phyloP scores from a whole-genome alignment of 2,797 vertebrate species.

The Dryobates pubescens region DNA sequence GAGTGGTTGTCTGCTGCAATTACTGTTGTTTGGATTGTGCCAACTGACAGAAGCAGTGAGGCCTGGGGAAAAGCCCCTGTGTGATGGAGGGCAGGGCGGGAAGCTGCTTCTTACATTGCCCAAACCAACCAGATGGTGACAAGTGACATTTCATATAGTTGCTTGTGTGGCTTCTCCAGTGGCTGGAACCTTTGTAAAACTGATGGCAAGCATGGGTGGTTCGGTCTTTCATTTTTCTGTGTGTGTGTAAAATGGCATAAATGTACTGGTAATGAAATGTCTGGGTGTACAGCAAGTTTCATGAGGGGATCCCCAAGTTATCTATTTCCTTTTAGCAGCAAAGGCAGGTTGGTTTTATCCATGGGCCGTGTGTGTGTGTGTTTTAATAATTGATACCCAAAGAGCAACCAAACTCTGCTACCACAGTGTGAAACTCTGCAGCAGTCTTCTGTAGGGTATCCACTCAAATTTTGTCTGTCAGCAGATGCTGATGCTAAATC shows the following conservation, averaged over 20 bases:
- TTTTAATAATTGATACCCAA: not conserved
- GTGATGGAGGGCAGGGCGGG: not conserved
- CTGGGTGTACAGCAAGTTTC: not conserved
- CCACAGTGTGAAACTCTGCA: not conserved
- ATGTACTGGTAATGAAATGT: not conserved
- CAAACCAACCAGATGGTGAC: not conserved
- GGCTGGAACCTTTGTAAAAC: not conserved
- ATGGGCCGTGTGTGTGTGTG: accelerated
- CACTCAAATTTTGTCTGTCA: not conserved
- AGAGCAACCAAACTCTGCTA: not conserved
- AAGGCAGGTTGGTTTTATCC: not conserved
- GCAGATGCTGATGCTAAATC: not conserved
- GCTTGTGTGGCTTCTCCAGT: not conserved
- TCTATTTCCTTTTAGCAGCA: not conserved
- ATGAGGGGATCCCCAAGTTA: not conserved
- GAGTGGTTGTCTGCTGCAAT: slow-evolving; percentile 30
- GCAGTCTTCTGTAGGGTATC: not conserved
- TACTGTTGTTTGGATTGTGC: slow-evolving; percentile 51
- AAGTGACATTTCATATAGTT: not conserved
- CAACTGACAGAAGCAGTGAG: not conserved
- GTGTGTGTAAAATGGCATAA: not conserved
- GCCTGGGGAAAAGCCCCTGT: not conserved
- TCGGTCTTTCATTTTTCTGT: not conserved
- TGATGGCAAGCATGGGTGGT: not conserved
- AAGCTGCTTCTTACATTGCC: not conserved